phyloP scores from a whole-genome alignment of 2,888 invertebrate genomes.

The Empis stercorea region DNA sequence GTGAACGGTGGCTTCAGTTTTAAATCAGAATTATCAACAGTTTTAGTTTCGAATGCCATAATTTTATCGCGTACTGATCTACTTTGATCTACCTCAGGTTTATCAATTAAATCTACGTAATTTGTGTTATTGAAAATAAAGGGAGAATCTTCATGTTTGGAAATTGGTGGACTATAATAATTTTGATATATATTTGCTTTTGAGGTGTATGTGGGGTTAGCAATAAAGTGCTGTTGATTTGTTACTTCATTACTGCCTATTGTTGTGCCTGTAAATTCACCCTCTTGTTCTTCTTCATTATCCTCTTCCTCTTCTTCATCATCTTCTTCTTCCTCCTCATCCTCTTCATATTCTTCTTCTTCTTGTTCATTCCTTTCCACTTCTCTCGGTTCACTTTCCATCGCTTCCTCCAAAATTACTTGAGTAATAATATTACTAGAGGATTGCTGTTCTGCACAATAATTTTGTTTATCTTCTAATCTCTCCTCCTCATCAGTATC shows the following conservation, averaged over 20 bases:
- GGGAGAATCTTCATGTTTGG: no score
- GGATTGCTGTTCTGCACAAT: no score
- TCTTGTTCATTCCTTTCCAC: conserved; percentile 16
- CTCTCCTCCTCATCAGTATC: conserved; percentile 24
- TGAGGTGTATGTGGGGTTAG: no score
- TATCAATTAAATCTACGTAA: not conserved
- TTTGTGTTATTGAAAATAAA: no score
- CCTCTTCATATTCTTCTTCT: conserved; percentile 10
- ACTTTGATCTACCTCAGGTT: not conserved
- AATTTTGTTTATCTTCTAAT: no score
- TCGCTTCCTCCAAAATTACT: no score
- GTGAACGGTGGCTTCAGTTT: conserved; percentile 16
- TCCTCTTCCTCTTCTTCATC: conserved; percentile 8
- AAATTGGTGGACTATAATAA: no score
- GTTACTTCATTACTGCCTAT: no score
- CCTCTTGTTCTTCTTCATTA: conserved; percentile 16
- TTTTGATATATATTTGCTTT: no score
- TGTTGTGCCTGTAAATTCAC: conserved; percentile 1
- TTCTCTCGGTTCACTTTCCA: conserved; percentile 10
- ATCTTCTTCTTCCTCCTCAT: conserved; percentile 5
- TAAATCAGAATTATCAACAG: conserved; percentile 9
- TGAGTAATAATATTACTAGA: no score
- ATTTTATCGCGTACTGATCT: conserved; percentile 30
- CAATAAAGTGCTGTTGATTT: no score
- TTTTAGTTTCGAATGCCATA: conserved; percentile 25